Percentiles rank a stretch among this genome's conserved stretches.
phyloP scores from a whole-genome alignment of 2,797 vertebrate species.

The Hafferia zeledoni region DNA sequence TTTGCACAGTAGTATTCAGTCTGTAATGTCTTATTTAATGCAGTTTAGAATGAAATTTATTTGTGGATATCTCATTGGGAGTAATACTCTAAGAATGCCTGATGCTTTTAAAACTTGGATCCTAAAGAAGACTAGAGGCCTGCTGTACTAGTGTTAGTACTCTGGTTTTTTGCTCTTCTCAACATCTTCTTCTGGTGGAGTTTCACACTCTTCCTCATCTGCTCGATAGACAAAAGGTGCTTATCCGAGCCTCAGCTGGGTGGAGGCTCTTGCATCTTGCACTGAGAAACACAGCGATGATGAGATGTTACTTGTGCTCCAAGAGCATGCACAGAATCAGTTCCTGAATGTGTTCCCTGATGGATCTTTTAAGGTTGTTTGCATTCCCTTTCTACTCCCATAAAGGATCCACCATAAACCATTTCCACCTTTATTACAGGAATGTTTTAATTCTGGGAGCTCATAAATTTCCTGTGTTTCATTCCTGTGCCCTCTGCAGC shows the following conservation, averaged over 20 bases:
- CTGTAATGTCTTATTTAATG: neutral
- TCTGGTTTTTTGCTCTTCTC: neutral
- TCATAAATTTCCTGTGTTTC: constrained; percentile 25
- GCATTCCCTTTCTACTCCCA: neutral
- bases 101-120: neutral
- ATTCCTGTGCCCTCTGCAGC: neutral
- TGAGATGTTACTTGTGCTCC: neutral
- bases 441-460: constrained; percentile 38
- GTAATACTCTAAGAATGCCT: neutral
- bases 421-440: constrained; percentile 7
- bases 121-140: neutral
- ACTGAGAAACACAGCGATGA: neutral
- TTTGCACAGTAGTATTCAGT: neutral
- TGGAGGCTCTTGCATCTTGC: neutral
- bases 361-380: neutral
- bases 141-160: neutral
- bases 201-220: neutral
- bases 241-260: fast-evolving
- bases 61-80: neutral
- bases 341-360: neutral
- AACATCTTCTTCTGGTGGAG: neutral
- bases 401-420: constrained; percentile 10
- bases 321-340: neutral
- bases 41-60: neutral
- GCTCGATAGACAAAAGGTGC: neutral